Percentiles rank a stretch among this genome's conserved stretches.
phyloP scores from a whole-genome alignment of 2,888 invertebrate species.

The Diaphora mendica region DNA sequence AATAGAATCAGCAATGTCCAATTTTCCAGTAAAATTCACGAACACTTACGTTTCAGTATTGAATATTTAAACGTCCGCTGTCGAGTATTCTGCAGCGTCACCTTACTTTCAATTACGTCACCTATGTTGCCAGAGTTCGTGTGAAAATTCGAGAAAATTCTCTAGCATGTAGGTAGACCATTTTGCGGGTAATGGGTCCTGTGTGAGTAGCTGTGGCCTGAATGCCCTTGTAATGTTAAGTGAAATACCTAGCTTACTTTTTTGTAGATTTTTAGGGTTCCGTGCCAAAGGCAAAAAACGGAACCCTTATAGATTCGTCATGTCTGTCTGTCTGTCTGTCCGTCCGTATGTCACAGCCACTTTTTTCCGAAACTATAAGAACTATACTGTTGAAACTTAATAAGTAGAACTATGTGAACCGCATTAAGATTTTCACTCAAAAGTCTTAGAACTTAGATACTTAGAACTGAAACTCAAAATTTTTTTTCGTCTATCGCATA shows the following conservation, averaged over 20 bases:
- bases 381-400: no score
- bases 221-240: constrained; percentile 27
- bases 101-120: constrained; percentile 51
- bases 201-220: constrained; percentile 38
- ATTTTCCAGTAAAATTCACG: constrained; percentile 8
- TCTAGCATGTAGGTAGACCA: constrained; percentile 27
- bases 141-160: constrained; percentile 51
- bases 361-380: no score
- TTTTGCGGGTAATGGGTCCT: constrained; percentile 44
- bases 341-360: no score
- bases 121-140: constrained; percentile 41
- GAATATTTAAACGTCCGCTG: constrained; percentile 18
- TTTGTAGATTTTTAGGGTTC: neutral
- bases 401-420: no score
- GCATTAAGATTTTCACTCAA: no score
- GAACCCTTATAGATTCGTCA: no score
- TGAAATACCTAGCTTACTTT: constrained; percentile 3
- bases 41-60: constrained; percentile 9
- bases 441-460: no score
- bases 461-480: no score
- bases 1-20: constrained; percentile 10
- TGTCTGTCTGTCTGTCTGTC: no score
- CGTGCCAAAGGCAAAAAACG: no score
- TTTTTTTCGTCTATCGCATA: no score
- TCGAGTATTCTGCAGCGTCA: constrained; percentile 20